These are phyloP conservation scores for Anaspis maculata DNA, from an alignment of 2,888 invertebrate species.

Conservation along the genomic window DNA sequence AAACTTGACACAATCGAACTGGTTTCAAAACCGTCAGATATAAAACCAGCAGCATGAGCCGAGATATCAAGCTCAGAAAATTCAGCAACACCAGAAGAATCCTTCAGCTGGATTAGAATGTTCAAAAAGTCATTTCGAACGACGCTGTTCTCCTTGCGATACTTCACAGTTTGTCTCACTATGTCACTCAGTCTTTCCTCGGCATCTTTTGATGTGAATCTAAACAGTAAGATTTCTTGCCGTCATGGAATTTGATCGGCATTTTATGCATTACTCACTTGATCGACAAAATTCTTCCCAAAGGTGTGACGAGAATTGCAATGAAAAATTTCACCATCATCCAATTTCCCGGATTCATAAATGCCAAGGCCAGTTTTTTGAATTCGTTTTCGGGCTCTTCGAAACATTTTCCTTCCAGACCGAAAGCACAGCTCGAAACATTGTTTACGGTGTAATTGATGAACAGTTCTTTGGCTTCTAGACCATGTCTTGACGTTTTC, in stretches of 20 bases:
- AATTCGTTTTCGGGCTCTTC: constrained; percentile 24
- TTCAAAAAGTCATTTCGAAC: constrained; percentile 42
- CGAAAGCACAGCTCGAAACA: constrained; percentile 42
- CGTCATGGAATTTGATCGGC: not conserved
- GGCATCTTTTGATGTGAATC: constrained; percentile 11
- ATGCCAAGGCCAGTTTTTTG: constrained; percentile 19
- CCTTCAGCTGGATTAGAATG: constrained; percentile 33
- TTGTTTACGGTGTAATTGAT: constrained; percentile 34
- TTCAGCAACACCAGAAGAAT: constrained; percentile 13
- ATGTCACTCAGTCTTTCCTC: constrained; percentile 14
- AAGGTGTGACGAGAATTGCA: not conserved
- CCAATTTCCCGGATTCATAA: constrained; percentile 13
- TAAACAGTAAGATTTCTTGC: constrained; percentile 1
- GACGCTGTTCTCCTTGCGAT: constrained; percentile 37
- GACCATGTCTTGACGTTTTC: too few relatives aligned
- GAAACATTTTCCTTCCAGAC: constrained; percentile 40
- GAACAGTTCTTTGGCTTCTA: constrained; percentile 38
- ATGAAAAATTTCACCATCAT: not conserved
- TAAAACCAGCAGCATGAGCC: constrained; percentile 49
- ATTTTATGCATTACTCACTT: too few relatives aligned
- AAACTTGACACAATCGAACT: constrained; percentile 45
- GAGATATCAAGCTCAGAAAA: constrained; percentile 42
- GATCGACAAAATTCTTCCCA: not conserved
- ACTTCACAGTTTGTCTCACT: constrained; percentile 32
- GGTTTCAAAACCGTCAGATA: constrained; percentile 48